These are phyloP conservation scores for Hypena proboscidalis DNA, from an alignment of 2,888 invertebrate genomes.

Conservation along the genomic window DNA sequence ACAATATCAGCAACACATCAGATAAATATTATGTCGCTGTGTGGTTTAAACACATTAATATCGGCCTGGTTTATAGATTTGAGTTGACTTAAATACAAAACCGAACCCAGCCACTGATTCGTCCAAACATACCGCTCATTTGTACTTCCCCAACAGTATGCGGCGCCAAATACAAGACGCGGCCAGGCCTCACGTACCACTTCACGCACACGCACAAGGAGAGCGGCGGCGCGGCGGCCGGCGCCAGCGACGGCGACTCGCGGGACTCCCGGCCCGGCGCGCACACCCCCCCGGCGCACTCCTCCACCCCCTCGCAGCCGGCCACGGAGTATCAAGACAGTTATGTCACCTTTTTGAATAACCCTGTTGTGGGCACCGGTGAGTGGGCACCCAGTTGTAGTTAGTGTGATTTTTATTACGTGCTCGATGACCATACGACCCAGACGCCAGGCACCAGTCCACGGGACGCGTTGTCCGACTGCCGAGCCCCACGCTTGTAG, in stretches of 20 bases:
- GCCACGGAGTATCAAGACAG: conserved; percentile 87
- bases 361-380: conserved; percentile 76
- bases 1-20: no score
- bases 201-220: conserved; percentile 95
- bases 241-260: conserved; percentile 66
- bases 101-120: background rate
- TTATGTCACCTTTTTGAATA: conserved; percentile 88
- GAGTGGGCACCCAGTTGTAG: conserved; percentile 22
- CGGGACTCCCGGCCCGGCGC: conserved; percentile 88
- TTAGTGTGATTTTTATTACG: no score
- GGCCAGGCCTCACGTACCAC: conserved; percentile 98
- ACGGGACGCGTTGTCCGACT: no score
- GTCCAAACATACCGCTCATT: no score
- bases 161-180: conserved; percentile 98
- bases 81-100: no score
- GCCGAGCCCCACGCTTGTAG: no score
- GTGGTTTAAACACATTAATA: no score
- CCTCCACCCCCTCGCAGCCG: conserved; percentile 50
- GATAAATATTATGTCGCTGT: no score
- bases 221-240: conserved; percentile 54
- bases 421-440: no score
- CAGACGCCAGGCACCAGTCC: no score
- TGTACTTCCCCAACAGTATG: conserved; percentile 87
- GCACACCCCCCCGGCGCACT: conserved; percentile 82
- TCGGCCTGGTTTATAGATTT: no score